Evolutionary conservation across 2,113 vertebrate genomes (phyloP), one percentile per base, ranked within the genome.

Genomic region (Maccullochella peelii): DNA sequence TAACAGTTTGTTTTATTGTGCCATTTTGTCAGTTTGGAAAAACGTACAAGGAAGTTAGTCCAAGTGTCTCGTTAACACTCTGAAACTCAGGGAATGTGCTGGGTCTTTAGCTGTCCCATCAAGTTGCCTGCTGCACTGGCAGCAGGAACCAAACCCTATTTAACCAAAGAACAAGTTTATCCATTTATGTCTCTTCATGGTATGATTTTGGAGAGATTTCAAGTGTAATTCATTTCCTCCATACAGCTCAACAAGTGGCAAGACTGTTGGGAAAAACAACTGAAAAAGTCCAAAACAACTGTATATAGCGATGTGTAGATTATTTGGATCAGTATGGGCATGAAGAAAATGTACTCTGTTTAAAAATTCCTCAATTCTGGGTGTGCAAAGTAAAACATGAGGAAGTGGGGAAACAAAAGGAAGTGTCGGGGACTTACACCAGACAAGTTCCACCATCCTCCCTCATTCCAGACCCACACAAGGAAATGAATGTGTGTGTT

Each of bases 361-460:
- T 20, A 52, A 21, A 58, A 40, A 73, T 65, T 86, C 18, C 27
- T 8, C 20, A 27, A 2, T 3, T 67, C 25, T 38, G 44, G 9
- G 4, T 52, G 65, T 76, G 65, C 36, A 65, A 76, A 73, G 59
- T 38, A 80, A 80, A 88, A 71, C 68, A 90, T 1, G 66, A 92
- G 87, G 79, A 88, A 83, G 70, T 76, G 14, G 5, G 12, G 72
- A 63, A 81, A 76, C 66, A 77, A 66, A 76, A 83, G 61, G 76
- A 77, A 79, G 76, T 67, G 74, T 33, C 20, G 25, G 58, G 3
- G 25, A 66, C 27, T 33, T 30, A 27, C 44, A 33, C 6, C 59
- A 82, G 62, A 77, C 49, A 33, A 55, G 75, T 78, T 73, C 23
- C 49, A 61, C 30, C 58, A 20, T 73, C 38, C 42, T 79, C 21